A percentile compares a stretch with the other conserved stretches of the same genome.
These are phyloP conservation scores for Pseudomyrmex pallidus DNA, from an alignment of 1,140 invertebrate species.

Conservation along the genomic window DNA sequence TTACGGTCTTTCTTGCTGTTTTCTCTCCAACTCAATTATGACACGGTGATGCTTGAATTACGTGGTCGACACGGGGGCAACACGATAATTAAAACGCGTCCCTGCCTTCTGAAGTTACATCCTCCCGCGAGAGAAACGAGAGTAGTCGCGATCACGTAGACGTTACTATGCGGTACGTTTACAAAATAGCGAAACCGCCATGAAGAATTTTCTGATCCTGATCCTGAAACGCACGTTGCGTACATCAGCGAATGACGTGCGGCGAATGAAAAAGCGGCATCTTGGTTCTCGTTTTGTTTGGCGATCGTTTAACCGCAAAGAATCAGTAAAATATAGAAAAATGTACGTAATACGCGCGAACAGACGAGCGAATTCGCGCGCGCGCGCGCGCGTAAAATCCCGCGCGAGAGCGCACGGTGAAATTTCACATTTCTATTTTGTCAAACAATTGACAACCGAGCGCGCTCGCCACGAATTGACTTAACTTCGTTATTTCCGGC, in stretches of 20 bases:
- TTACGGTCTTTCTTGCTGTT: background rate
- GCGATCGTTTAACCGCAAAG: slow-evolving; percentile 19
- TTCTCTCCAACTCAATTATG: background rate
- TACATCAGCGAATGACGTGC: slow-evolving; percentile 37
- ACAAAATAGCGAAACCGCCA: slow-evolving; percentile 20
- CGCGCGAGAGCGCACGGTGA: background rate
- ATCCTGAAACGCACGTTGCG: background rate
- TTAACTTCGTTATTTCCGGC: slow-evolving; percentile 7
- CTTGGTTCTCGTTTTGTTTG: slow-evolving; percentile 4
- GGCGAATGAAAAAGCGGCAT: slow-evolving; percentile 19
- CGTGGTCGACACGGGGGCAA: background rate
- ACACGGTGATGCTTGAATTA: slow-evolving; percentile 18
- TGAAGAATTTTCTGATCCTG: slow-evolving; percentile 39
- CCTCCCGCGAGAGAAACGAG: background rate
- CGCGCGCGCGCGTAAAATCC: background rate
- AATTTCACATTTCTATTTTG: slow-evolving; percentile 49
- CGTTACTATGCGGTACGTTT: slow-evolving; percentile 30
- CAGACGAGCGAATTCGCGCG: no score
- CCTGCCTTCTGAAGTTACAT: background rate
- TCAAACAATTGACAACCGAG: slow-evolving; percentile 26
- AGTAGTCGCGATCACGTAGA: slow-evolving; percentile 11
- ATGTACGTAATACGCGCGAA: slow-evolving; percentile 18
- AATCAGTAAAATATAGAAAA: slow-evolving; percentile 28
- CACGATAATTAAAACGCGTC: slow-evolving; percentile 24
- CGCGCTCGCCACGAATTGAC: slow-evolving; percentile 8